phyloP scores from a whole-genome alignment of 2,797 vertebrate genomes.

The Enteromius fasciolatus region DNA sequence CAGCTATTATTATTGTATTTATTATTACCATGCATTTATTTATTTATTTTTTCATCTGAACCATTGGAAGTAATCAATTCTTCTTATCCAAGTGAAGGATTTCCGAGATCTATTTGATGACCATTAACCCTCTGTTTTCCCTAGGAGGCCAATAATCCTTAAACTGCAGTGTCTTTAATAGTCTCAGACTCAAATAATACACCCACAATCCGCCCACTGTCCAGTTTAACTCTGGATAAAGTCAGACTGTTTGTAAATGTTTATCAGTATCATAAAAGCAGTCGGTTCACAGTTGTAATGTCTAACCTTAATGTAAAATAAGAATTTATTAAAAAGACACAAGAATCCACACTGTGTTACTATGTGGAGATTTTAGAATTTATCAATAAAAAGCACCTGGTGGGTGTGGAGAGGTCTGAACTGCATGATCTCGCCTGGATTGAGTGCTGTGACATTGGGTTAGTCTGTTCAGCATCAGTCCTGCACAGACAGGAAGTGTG shows the following conservation, averaged over 20 bases:
- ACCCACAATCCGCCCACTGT: neutral
- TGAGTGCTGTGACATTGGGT: conserved; percentile 69
- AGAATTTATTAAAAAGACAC: neutral
- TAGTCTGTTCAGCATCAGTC: conserved; percentile 72
- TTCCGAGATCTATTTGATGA: neutral
- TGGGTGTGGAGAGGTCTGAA: conserved; percentile 51
- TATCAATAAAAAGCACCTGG: conserved; percentile 39
- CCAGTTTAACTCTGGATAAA: neutral
- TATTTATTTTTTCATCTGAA: neutral
- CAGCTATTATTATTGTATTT: conserved; percentile 6
- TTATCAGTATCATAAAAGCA: neutral
- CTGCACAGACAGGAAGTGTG: conserved; percentile 72
- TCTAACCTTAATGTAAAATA: neutral
- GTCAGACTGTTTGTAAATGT: neutral
- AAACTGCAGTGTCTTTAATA: neutral
- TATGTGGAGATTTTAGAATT: neutral
- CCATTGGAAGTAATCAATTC: neutral
- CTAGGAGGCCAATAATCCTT: neutral
- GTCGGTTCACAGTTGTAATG: neutral
- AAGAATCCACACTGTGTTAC: neutral
- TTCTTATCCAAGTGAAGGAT: neutral
- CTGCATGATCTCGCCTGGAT: conserved; percentile 47
- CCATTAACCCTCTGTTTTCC: neutral
- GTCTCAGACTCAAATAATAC: conserved; percentile 3
- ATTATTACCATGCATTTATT: neutral